phyloP scores from a whole-genome alignment of 2,113 vertebrate genomes.

The Tiliqua scincoides region DNA sequence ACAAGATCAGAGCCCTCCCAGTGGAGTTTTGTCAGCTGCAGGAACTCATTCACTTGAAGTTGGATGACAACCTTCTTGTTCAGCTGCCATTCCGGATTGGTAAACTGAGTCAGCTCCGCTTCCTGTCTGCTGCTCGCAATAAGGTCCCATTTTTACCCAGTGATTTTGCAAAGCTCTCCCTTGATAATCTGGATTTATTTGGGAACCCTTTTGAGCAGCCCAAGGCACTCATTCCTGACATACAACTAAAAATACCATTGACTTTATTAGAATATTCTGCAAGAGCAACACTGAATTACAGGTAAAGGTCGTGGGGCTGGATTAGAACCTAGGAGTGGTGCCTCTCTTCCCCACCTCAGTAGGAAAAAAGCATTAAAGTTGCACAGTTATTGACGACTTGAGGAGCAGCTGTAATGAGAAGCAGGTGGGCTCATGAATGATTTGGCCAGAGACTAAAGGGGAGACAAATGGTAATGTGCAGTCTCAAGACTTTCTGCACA shows the following conservation, averaged over 20 bases:
- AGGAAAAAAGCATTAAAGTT: background rate
- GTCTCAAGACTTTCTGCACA: background rate
- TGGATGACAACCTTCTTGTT: slow-evolving; percentile 88
- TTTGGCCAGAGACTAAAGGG: background rate
- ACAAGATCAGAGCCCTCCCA: slow-evolving; percentile 86
- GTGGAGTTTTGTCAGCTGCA: slow-evolving; percentile 87
- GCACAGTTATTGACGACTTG: background rate
- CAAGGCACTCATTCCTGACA: slow-evolving; percentile 81
- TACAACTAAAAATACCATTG: slow-evolving; percentile 86
- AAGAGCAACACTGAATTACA: slow-evolving; percentile 81
- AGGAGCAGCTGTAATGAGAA: background rate
- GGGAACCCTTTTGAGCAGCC: slow-evolving; percentile 90
- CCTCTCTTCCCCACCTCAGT: background rate
- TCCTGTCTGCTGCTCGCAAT: slow-evolving; percentile 90
- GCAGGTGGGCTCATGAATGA: background rate
- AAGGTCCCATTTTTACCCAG: slow-evolving; percentile 85
- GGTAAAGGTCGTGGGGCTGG: slow-evolving; percentile 69
- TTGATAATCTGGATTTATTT: slow-evolving; percentile 93
- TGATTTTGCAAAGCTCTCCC: slow-evolving; percentile 86
- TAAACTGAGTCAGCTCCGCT: slow-evolving; percentile 82
- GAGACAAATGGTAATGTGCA: too few relatives aligned
- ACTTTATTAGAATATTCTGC: slow-evolving; percentile 85
- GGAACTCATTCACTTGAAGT: slow-evolving; percentile 83
- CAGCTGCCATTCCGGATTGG: slow-evolving; percentile 87
- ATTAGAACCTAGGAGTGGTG: background rate